A percentile compares a stretch with the other conserved stretches of the same genome.
phyloP scores from a whole-genome alignment of 2,888 invertebrate species.

The Pharmacophagus antenor region DNA sequence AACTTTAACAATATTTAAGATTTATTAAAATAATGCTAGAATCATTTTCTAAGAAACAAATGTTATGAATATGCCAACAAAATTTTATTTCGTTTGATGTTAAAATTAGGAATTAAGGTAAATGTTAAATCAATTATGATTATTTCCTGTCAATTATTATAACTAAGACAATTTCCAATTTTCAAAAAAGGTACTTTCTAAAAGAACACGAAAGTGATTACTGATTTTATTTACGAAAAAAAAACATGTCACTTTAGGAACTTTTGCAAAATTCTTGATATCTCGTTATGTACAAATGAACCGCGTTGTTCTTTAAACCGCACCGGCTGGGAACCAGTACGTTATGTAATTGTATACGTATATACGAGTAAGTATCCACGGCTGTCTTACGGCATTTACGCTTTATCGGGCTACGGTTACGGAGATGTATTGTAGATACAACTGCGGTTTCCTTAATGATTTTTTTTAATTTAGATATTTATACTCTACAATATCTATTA shows the following conservation, averaged over 20 bases:
- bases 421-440: constrained; percentile 14
- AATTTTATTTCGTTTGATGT: too few species aligned
- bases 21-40: too few species aligned
- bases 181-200: constrained; percentile 23
- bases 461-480: not conserved
- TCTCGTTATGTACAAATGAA: constrained; percentile 24
- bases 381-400: constrained; percentile 27
- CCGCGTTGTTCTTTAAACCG: constrained; percentile 24
- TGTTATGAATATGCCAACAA: too few species aligned
- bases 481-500: not conserved
- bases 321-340: constrained; percentile 16
- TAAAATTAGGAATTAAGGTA: too few species aligned
- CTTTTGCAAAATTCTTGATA: constrained; percentile 29
- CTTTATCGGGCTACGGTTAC: constrained; percentile 20
- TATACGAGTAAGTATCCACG: constrained; percentile 10
- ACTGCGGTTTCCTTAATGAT: constrained; percentile 4
- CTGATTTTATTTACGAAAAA: constrained; percentile 16
- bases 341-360: constrained; percentile 23
- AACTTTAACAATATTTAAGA: too few species aligned
- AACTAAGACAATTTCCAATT: not conserved
- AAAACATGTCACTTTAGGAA: constrained; percentile 25
- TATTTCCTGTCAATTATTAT: too few species aligned
- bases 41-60: too few species aligned
- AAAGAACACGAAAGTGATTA: constrained; percentile 16
- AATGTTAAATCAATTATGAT: too few species aligned